Evolutionary conservation across 2,888 invertebrate species (phyloP).

Genomic region (Merodon equestris): DNA sequence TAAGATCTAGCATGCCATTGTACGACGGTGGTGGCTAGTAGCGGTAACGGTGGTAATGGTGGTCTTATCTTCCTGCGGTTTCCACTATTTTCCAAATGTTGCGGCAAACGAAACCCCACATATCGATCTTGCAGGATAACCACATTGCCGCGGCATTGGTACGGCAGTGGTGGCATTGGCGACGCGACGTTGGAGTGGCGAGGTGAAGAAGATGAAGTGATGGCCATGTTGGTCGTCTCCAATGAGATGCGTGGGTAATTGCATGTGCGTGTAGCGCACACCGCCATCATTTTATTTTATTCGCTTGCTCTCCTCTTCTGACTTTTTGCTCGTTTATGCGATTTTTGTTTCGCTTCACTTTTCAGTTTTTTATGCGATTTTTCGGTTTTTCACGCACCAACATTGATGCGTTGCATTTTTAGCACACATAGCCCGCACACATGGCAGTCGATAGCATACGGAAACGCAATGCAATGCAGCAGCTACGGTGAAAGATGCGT

Average conservation of each 20-base stretch:
- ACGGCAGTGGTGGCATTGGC: conserved; percentile 26
- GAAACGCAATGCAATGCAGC: conserved; percentile 1
- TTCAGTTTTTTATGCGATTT: conserved; percentile 63
- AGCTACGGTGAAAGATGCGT: background rate
- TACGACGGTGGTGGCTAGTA: too few species aligned
- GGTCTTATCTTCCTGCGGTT: conserved; percentile 50
- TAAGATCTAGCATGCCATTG: too few species aligned
- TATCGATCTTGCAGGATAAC: conserved; percentile 56
- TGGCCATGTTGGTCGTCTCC: conserved; percentile 55
- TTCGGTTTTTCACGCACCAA: conserved; percentile 68
- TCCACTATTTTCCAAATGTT: background rate
- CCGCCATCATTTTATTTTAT: conserved; percentile 69
- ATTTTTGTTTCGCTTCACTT: conserved; percentile 65
- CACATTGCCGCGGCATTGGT: conserved; percentile 13
- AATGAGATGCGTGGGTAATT: conserved; percentile 68
- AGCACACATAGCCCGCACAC: conserved; percentile 40
- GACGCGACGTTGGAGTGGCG: background rate
- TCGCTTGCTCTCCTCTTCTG: conserved; percentile 57
- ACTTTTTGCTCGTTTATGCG: conserved; percentile 56
- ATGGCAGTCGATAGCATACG: background rate
- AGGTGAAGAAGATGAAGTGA: background rate
- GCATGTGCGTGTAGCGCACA: conserved; percentile 68
- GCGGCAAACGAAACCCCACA: conserved; percentile 36
- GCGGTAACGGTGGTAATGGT: conserved; percentile 18
- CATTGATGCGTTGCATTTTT: conserved; percentile 67